Base-by-base conservation (phyloP, 2,888 invertebrate species). In the Dicranocentrus wangi region DNA sequence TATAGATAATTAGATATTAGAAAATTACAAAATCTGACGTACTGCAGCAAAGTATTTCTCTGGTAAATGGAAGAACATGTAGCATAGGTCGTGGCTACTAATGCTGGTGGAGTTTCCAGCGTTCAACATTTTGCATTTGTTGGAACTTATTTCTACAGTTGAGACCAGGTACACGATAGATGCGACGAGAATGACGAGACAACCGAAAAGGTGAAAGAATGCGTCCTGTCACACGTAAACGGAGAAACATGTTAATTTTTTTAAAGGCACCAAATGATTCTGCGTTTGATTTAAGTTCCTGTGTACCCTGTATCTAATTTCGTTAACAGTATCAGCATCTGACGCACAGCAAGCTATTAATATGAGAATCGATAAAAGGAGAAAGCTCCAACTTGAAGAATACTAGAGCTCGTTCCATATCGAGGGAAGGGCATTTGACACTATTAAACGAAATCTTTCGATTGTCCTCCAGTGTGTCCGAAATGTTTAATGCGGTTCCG, bases 321-420 rank as follows among this genome's bases (percentile, higher is more conserved):
- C 39, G 47, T 71, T 73, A 5, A 65, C 63, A 0, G 28, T 63
- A 0, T 63, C 63, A 19, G 19, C 28, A 25, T 53, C 15, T 1
- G 53, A 27, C 1, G 17, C 15, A 73, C 63, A 73, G 39, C 53
- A 65, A 13, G 1, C 17, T n/a, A 72, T 28, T 0, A 72, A 23
- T 19, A 17, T 58, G 7, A 23, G 15, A 32, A 2, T 47, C 10
- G 55, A 23, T 1, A 25, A 8, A 13, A 32, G 2, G 7, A 32
- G 19, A 15, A 69, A 1, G 0, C 5, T 32, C 21, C 21, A 21
- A 10, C n/a, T 27, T 42, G 15, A 15, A 51, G 25, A 23, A 43
- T 0, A 71, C 17, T 0, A 61, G 25, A 19, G 47, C 27, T 27
- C 71, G 19, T 47, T 71, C 60, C 15, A 42, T 5, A 13, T 15